Conservation (phyloP, 2,888 invertebrate species). For the Prionchulus punctatus region DNA sequence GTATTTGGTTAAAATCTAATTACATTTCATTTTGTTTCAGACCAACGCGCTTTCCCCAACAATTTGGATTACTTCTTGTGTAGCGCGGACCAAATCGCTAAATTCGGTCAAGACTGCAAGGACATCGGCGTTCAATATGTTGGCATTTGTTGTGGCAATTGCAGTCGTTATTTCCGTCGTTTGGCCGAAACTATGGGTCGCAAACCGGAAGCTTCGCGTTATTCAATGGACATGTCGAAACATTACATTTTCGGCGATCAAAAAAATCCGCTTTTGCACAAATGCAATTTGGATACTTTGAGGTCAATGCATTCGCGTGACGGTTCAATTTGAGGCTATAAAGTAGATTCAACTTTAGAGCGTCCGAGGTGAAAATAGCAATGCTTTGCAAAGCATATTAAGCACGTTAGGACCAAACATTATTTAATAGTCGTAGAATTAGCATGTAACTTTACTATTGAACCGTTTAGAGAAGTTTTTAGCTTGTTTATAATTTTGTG, state of each 20-base stretch:
- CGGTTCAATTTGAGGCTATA: too few species aligned
- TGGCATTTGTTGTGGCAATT: conserved; percentile 30
- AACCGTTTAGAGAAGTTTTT: too few species aligned
- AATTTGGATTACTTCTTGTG: conserved; percentile 20
- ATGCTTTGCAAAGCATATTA: too few species aligned
- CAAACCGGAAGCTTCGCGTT: conserved; percentile 20
- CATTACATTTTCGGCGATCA: conserved; percentile 20
- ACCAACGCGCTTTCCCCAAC: conserved; percentile 18
- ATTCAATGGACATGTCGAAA: conserved; percentile 20
- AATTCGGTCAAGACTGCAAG: conserved; percentile 23
- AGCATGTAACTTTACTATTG: too few species aligned
- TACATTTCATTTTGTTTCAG: conserved; percentile 15
- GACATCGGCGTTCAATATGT: conserved; percentile 25
- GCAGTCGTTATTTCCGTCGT: conserved; percentile 21
- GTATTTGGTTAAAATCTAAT: neutral
- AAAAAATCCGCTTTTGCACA: neutral
- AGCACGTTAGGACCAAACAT: too few species aligned
- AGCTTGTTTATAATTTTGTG: too few species aligned
- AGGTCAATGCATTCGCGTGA: too few species aligned
- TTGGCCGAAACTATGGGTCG: conserved; percentile 25
- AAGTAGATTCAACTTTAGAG: too few species aligned
- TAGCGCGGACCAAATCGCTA: conserved; percentile 19
- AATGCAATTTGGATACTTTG: neutral
- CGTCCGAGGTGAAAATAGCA: too few species aligned
- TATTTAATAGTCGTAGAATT: too few species aligned